phyloP scores from a whole-genome alignment of 1,140 invertebrate genomes.

The Leptinotarsa lineolata region DNA sequence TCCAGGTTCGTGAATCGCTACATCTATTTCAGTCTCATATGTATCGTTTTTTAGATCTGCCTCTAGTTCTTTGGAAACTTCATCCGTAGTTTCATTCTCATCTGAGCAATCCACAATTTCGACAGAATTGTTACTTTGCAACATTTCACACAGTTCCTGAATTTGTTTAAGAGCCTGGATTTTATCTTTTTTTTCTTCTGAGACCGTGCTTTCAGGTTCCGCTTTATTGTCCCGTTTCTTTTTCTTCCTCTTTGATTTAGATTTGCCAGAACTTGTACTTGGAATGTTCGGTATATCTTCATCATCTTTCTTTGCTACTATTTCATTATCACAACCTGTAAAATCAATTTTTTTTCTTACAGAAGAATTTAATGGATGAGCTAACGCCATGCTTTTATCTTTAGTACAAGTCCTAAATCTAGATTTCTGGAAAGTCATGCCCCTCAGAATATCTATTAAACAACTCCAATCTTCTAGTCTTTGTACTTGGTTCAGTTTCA shows the following conservation, averaged over 20 bases:
- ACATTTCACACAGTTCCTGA: background rate
- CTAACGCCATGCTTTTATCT: background rate
- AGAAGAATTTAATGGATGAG: slow-evolving; percentile 1
- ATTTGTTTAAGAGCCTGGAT: background rate
- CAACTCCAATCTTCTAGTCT: slow-evolving; percentile 8
- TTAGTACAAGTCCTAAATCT: slow-evolving; percentile 11
- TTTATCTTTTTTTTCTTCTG: background rate
- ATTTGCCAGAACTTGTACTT: background rate
- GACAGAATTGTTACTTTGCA: background rate
- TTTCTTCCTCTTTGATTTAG: background rate
- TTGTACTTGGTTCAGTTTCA: slow-evolving; percentile 2
- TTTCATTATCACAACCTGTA: background rate
- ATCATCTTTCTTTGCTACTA: background rate
- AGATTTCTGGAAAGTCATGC: slow-evolving; percentile 15
- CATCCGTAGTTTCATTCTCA: too few species aligned
- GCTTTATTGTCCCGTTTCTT: background rate
- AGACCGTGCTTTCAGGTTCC: too few species aligned
- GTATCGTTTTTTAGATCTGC: too few species aligned
- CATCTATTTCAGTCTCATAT: too few species aligned
- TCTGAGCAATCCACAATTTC: background rate
- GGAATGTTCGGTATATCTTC: background rate
- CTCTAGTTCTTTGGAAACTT: too few species aligned
- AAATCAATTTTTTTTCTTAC: slow-evolving; percentile 24
- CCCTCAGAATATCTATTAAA: slow-evolving; percentile 6
- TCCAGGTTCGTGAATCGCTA: too few species aligned